Evolutionary conservation across 2,113 vertebrate genomes (phyloP).

Genomic region (Lepus europaeus): DNA sequence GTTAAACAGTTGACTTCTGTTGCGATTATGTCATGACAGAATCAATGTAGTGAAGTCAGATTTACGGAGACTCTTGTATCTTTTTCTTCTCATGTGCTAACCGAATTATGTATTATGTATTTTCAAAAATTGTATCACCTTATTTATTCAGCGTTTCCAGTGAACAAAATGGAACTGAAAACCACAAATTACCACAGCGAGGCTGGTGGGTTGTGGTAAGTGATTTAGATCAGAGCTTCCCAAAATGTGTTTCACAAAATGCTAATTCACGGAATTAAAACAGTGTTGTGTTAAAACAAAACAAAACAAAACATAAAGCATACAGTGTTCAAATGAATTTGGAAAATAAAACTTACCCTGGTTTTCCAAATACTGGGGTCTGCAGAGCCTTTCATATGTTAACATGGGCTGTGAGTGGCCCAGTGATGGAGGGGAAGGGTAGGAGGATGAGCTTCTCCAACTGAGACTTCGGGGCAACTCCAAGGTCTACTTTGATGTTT

Average conservation of each 20-base stretch:
- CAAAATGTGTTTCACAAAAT: constrained; percentile 33
- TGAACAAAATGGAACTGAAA: constrained; percentile 19
- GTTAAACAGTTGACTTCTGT: neutral
- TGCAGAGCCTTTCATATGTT: neutral
- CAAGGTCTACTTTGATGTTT: neutral
- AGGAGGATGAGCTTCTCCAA: neutral
- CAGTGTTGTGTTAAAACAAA: neutral
- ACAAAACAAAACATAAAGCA: neutral
- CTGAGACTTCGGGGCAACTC: neutral
- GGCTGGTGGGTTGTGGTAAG: neutral
- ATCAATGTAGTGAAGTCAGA: constrained; percentile 23
- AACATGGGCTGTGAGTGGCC: neutral
- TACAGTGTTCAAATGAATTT: neutral
- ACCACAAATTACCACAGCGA: neutral
- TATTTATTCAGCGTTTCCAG: constrained; percentile 43
- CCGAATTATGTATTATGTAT: neutral
- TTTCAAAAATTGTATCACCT: neutral
- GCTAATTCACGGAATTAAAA: neutral
- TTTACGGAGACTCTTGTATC: neutral
- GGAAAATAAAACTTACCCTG: neutral
- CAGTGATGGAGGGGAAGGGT: accelerated
- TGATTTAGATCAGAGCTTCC: constrained; percentile 10
- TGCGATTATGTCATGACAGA: constrained; percentile 32
- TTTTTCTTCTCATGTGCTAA: constrained; percentile 25
- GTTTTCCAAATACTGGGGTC: neutral